Evolutionary conservation across 1,140 invertebrate species (phyloP).

Genomic region (Zophobas morio): DNA sequence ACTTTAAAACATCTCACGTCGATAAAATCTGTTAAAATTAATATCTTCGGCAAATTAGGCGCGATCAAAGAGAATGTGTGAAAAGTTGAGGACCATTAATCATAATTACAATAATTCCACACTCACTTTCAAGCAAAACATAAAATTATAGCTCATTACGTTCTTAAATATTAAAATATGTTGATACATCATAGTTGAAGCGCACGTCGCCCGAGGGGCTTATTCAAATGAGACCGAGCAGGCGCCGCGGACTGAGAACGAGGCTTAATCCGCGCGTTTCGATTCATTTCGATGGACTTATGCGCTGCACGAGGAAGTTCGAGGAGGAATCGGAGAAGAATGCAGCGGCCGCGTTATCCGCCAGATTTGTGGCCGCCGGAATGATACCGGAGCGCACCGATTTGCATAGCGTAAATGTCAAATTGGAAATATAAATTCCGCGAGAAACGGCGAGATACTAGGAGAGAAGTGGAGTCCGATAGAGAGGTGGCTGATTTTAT

Average conservation of each 20-base stretch:
- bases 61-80: conserved; percentile 50
- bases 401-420: conserved; percentile 41
- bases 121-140: conserved; percentile 50
- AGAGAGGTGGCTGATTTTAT: too few species aligned
- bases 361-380: conserved; percentile 7
- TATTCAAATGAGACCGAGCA: conserved; percentile 47
- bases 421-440: conserved; percentile 31
- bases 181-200: conserved; percentile 54
- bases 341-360: background rate
- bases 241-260: conserved; percentile 27
- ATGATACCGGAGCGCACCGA: conserved; percentile 9
- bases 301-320: background rate
- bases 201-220: conserved; percentile 41
- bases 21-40: conserved; percentile 53
- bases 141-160: conserved; percentile 54
- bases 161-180: conserved; percentile 56
- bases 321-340: conserved; percentile 1
- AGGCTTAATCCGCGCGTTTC: conserved; percentile 26
- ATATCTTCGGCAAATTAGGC: conserved; percentile 51
- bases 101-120: conserved; percentile 53
- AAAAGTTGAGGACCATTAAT: conserved; percentile 50
- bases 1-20: conserved; percentile 33
- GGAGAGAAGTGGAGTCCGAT: too few species aligned
- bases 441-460: too few species aligned
- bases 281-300: conserved; percentile 7